These are phyloP conservation scores for Gastracanthus pulcherrimus DNA, from an alignment of 2,888 invertebrate genomes.

Conservation along the genomic window DNA sequence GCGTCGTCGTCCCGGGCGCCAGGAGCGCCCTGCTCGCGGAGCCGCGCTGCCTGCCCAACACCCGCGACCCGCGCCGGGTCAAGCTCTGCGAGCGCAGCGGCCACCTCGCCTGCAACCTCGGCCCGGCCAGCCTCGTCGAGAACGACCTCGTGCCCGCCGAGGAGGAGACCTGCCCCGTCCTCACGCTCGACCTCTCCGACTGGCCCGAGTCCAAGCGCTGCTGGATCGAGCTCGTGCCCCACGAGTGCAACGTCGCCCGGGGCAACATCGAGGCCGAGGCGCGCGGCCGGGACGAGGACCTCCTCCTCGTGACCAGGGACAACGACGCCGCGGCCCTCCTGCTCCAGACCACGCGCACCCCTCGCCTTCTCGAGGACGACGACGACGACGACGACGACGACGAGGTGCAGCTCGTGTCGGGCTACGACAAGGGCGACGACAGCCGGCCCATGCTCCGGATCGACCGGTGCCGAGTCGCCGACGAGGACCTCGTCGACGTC, in stretches of 20 bases:
- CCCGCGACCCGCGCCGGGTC: conserved; percentile 13
- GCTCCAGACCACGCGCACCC: not conserved
- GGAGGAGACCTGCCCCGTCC: conserved; percentile 34
- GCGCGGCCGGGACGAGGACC: not conserved
- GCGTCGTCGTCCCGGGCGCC: not conserved
- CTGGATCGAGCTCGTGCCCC: conserved; percentile 26
- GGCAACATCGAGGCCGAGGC: not conserved
- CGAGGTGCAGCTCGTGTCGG: not conserved
- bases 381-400: not conserved
- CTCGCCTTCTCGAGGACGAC: not conserved
- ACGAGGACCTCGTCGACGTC: not conserved
- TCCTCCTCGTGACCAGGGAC: not conserved
- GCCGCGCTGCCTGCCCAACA: conserved; percentile 4
- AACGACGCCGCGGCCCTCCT: not conserved
- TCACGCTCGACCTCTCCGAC: conserved; percentile 22
- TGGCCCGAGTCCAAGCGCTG: not conserved
- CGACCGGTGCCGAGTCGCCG: not conserved
- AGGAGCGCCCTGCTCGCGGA: not conserved
- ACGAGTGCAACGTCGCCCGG: conserved; percentile 37
- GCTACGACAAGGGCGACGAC: not conserved
- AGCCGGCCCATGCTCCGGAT: conserved; percentile 6
- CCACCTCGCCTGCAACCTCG: not conserved
- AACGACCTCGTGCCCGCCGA: not conserved
- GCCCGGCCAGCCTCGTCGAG: not conserved
- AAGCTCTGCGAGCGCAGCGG: not conserved